A percentile compares a stretch with the other conserved stretches of the same genome.
These are phyloP conservation scores for Penaeus vannamei DNA, from an alignment of 1,140 invertebrate genomes.

Conservation along the genomic window DNA sequence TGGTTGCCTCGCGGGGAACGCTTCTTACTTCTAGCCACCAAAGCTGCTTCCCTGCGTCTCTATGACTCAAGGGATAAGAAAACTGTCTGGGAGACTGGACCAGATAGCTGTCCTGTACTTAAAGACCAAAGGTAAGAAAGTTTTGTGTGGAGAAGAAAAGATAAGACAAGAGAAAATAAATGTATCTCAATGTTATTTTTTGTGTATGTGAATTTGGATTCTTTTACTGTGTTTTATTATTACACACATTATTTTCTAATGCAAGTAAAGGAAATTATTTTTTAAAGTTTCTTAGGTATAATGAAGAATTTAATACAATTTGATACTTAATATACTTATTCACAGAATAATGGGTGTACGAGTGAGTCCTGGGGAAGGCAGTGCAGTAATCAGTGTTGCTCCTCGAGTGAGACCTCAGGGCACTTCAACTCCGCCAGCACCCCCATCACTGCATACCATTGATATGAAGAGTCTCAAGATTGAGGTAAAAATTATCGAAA, in stretches of 20 bases:
- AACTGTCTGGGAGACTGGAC: slow-evolving; percentile 76
- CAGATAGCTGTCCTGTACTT: slow-evolving; percentile 68
- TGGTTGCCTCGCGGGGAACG: slow-evolving; percentile 80
- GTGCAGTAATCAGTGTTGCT: slow-evolving; percentile 77
- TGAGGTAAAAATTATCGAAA: slow-evolving; percentile 71
- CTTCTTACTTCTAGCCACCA: slow-evolving; percentile 78
- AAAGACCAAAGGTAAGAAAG: slow-evolving; percentile 68
- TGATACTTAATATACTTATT: slow-evolving; percentile 27
- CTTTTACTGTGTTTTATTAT: neutral
- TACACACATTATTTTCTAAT: neutral
- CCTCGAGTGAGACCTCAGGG: slow-evolving; percentile 63
- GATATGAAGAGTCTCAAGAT: slow-evolving; percentile 79
- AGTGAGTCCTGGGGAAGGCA: slow-evolving; percentile 76
- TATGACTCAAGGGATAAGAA: slow-evolving; percentile 80
- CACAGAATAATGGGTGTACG: slow-evolving; percentile 75
- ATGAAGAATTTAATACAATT: neutral
- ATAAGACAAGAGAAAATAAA: neutral
- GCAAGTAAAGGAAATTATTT: neutral
- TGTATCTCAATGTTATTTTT: neutral
- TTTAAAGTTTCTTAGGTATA: neutral
- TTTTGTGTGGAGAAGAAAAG: neutral
- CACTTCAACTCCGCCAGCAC: slow-evolving; percentile 68
- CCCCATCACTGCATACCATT: slow-evolving; percentile 74
- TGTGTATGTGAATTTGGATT: neutral
- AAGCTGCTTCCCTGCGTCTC: slow-evolving; percentile 76